A percentile compares a stretch with the other conserved stretches of the same genome.
Evolutionary conservation across 2,113 vertebrate species (phyloP).

Genomic region (Neopipo cinnamomea): DNA sequence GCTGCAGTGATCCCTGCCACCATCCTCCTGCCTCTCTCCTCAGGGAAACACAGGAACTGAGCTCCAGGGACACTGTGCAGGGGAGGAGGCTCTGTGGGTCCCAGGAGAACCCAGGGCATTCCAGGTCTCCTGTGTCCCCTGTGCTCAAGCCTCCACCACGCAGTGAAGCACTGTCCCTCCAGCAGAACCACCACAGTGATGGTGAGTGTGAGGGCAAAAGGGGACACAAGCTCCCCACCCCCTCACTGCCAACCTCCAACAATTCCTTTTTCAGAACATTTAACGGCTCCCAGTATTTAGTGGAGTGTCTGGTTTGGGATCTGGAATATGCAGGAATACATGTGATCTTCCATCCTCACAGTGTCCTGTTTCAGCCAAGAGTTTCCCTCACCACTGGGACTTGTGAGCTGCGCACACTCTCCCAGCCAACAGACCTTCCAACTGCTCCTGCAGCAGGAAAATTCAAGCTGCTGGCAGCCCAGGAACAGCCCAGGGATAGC

Average conservation of each 20-base stretch:
- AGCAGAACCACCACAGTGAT: background rate
- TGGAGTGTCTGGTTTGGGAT: background rate
- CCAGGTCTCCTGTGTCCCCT: background rate
- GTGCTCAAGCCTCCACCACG: background rate
- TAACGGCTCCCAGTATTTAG: background rate
- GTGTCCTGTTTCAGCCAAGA: background rate
- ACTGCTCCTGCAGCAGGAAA: background rate
- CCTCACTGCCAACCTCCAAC: background rate
- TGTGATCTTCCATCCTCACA: background rate
- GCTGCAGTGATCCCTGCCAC: background rate
- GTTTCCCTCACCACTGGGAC: background rate
- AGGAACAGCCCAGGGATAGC: background rate
- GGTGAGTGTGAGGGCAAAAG: background rate
- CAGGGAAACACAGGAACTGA: background rate
- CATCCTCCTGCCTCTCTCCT: background rate
- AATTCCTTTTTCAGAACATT: background rate
- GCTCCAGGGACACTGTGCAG: background rate
- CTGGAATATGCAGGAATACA: background rate
- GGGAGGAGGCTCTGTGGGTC: background rate
- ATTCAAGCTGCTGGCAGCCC: background rate
- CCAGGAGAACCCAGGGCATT: background rate
- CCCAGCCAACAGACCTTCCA: background rate
- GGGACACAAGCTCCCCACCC: background rate
- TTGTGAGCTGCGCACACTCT: background rate
- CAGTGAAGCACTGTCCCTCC: background rate